Evolutionary conservation across 2,797 vertebrate species (phyloP).

Genomic region (Xiphophorus birchmanni): DNA sequence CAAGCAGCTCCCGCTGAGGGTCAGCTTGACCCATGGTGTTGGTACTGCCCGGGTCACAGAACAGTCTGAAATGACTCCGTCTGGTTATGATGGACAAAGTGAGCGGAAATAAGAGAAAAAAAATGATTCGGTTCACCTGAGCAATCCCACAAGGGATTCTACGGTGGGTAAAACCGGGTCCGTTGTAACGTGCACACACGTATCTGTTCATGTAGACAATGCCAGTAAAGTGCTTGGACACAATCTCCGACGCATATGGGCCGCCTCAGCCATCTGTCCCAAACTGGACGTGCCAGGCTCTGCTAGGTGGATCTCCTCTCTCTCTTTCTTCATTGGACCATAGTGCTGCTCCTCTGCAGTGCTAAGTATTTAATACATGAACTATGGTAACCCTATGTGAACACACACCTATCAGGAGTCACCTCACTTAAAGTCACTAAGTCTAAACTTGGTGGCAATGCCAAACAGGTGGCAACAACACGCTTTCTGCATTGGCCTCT

Average conservation of each 20-base stretch:
- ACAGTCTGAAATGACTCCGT: slow-evolving; percentile 17
- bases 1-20: slow-evolving; percentile 49
- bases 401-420: not conserved
- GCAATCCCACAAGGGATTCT: slow-evolving; percentile 39
- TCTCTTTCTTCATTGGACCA: slow-evolving; percentile 43
- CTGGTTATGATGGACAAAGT: not conserved
- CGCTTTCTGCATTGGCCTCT: not conserved
- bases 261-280: slow-evolving; percentile 74
- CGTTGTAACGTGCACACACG: slow-evolving; percentile 30
- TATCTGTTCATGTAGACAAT: slow-evolving; percentile 30
- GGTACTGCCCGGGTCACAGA: slow-evolving; percentile 9
- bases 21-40: slow-evolving; percentile 60
- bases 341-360: slow-evolving; percentile 40
- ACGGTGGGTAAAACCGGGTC: slow-evolving; percentile 29
- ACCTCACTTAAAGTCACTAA: not conserved
- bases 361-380: slow-evolving; percentile 45
- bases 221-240: slow-evolving; percentile 57
- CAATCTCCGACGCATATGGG: slow-evolving; percentile 67
- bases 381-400: slow-evolving; percentile 47
- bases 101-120: not conserved
- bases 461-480: not conserved
- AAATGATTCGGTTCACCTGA: slow-evolving; percentile 2
- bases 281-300: slow-evolving; percentile 60
- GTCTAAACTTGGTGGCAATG: not conserved
- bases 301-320: slow-evolving; percentile 44